Evolutionary conservation across 2,888 invertebrate species (phyloP).

Genomic region (Cephonodes hylas): DNA sequence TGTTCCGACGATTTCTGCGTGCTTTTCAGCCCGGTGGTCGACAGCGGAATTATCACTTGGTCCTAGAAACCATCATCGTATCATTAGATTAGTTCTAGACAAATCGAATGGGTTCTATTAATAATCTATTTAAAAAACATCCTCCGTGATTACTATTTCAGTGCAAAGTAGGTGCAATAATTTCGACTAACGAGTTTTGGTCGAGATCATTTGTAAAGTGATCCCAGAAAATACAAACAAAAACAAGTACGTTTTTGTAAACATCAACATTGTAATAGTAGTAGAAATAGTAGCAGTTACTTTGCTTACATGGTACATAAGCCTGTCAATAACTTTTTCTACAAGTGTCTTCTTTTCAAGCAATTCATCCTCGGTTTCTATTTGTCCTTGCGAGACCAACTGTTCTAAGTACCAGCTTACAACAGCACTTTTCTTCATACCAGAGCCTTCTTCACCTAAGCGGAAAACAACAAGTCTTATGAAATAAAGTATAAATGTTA

Average conservation of each 20-base stretch:
- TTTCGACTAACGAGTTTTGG: too few relatives aligned
- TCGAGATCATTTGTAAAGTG: too few relatives aligned
- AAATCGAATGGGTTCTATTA: background rate
- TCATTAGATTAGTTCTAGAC: background rate
- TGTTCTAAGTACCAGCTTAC: constrained; percentile 97
- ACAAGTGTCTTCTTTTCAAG: constrained; percentile 92
- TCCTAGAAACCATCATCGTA: constrained; percentile 85
- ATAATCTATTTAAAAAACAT: too few relatives aligned
- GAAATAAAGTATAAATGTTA: too few relatives aligned
- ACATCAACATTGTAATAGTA: too few relatives aligned
- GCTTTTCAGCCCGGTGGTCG: constrained; percentile 78
- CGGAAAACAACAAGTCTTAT: background rate
- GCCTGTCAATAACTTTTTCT: constrained; percentile 96
- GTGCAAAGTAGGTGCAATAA: too few relatives aligned
- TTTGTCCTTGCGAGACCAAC: constrained; percentile 86
- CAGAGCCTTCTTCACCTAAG: constrained; percentile 79
- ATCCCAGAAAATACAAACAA: too few relatives aligned
- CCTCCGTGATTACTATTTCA: too few relatives aligned
- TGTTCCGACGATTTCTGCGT: constrained; percentile 77
- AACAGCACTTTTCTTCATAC: constrained; percentile 89
- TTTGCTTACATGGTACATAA: constrained; percentile 89
- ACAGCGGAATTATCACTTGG: constrained; percentile 90
- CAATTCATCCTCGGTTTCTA: constrained; percentile 95
- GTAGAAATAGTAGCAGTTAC: too few relatives aligned
- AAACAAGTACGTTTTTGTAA: too few relatives aligned